Evolutionary conservation across 2,888 invertebrate species (phyloP).

Genomic region (Zygogramma bicolorata): DNA sequence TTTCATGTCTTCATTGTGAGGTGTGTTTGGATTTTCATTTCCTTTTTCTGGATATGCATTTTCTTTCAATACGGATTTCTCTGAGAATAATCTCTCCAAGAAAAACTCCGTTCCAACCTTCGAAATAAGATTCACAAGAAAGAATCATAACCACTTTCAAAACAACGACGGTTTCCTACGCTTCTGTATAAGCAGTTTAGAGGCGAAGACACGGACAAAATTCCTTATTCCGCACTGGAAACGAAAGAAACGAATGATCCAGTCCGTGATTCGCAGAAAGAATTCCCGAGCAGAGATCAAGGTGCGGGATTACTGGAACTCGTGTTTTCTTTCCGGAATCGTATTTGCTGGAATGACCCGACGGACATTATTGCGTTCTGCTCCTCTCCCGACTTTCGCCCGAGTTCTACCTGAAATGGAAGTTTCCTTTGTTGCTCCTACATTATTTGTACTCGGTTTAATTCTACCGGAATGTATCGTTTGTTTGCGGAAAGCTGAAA

Average conservation of each 20-base stretch:
- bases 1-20: too few relatives aligned
- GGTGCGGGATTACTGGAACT: not conserved
- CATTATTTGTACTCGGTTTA: not conserved
- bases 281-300: slow-evolving; percentile 6
- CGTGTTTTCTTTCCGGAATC: not conserved
- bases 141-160: too few relatives aligned
- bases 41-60: too few relatives aligned
- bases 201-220: not conserved
- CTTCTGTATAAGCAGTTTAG: not conserved
- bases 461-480: not conserved
- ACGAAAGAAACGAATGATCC: not conserved
- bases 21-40: too few relatives aligned
- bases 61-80: too few relatives aligned
- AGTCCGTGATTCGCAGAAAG: not conserved
- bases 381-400: not conserved
- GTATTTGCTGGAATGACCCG: not conserved
- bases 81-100: too few relatives aligned
- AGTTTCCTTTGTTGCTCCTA: not conserved
- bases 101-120: too few relatives aligned
- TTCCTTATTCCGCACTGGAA: not conserved
- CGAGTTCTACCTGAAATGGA: not conserved
- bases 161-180: not conserved
- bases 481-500: not conserved
- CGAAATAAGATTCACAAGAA: too few relatives aligned
- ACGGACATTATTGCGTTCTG: not conserved